A percentile compares a stretch with the other conserved stretches of the same genome.
phyloP scores from a whole-genome alignment of 2,888 invertebrate genomes.

The Aricia artaxerxes region DNA sequence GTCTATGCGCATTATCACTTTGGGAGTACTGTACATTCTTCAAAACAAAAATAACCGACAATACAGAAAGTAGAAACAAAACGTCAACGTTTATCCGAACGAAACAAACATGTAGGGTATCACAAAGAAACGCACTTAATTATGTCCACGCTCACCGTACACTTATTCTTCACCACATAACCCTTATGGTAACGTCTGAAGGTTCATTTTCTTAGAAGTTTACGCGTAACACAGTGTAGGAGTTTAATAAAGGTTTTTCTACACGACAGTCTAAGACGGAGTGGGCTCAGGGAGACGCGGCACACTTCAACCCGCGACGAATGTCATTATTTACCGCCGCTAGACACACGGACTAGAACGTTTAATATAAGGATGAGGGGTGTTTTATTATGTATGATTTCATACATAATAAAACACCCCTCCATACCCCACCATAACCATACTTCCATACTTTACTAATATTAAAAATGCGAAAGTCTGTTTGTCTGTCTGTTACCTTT shows the following conservation, averaged over 20 bases:
- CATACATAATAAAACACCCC: no score
- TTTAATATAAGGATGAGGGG: constrained; percentile 4
- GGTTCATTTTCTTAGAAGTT: background rate
- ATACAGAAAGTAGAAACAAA: background rate
- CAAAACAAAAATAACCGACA: background rate
- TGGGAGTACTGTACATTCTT: background rate
- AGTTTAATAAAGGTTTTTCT: constrained; percentile 6
- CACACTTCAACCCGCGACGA: constrained; percentile 53
- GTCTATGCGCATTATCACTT: no score
- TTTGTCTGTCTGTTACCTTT: no score
- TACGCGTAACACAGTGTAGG: background rate
- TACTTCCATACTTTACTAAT: no score
- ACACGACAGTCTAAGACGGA: constrained; percentile 44
- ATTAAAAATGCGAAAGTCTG: no score
- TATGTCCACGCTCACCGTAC: background rate
- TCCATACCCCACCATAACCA: no score
- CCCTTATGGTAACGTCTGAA: background rate
- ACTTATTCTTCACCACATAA: background rate
- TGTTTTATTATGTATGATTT: background rate
- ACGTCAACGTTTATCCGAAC: background rate
- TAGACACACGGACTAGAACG: constrained; percentile 40
- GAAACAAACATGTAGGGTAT: background rate
- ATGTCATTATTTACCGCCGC: constrained; percentile 61
- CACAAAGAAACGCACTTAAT: constrained; percentile 12
- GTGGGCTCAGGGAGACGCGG: constrained; percentile 47